A percentile compares a stretch with the other conserved stretches of the same genome.
These are phyloP conservation scores for Cossypha polioptera DNA, from an alignment of 2,797 vertebrate species.

Conservation along the genomic window DNA sequence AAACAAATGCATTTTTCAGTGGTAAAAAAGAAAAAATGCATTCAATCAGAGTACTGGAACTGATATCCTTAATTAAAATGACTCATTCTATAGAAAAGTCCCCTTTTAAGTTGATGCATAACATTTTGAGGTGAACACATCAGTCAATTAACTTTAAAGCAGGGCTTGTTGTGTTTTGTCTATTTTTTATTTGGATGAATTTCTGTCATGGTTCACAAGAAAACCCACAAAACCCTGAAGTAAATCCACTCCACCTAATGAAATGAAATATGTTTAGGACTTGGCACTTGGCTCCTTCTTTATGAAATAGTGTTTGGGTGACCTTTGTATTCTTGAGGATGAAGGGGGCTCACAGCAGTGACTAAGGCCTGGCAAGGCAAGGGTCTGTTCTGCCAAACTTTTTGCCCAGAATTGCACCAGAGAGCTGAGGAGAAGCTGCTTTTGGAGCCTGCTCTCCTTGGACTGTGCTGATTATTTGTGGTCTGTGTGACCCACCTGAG, in stretches of 20 bases:
- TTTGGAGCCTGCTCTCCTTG: background rate
- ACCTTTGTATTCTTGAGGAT: background rate
- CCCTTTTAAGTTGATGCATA: background rate
- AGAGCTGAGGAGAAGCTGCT: background rate
- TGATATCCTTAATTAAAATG: background rate
- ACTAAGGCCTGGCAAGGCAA: background rate
- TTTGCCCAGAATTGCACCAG: background rate
- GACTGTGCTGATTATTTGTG: background rate
- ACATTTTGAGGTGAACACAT: background rate
- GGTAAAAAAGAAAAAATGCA: background rate
- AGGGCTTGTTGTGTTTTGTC: background rate
- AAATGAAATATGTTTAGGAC: background rate
- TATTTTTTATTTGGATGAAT: background rate
- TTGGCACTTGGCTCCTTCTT: background rate
- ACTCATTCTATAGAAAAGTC: background rate
- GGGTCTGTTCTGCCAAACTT: background rate
- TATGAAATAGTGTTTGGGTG: background rate
- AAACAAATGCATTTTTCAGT: background rate
- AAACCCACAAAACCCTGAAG: background rate
- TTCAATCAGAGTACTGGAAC: background rate
- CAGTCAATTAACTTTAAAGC: background rate
- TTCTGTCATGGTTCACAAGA: background rate
- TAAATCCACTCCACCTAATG: background rate
- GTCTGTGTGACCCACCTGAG: background rate
- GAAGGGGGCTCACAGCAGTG: background rate